Percentiles rank a stretch among this genome's conserved stretches.
These are phyloP conservation scores for Ricordea florida DNA, from an alignment of 92 coral and sea anemone species.

Conservation along the genomic window DNA sequence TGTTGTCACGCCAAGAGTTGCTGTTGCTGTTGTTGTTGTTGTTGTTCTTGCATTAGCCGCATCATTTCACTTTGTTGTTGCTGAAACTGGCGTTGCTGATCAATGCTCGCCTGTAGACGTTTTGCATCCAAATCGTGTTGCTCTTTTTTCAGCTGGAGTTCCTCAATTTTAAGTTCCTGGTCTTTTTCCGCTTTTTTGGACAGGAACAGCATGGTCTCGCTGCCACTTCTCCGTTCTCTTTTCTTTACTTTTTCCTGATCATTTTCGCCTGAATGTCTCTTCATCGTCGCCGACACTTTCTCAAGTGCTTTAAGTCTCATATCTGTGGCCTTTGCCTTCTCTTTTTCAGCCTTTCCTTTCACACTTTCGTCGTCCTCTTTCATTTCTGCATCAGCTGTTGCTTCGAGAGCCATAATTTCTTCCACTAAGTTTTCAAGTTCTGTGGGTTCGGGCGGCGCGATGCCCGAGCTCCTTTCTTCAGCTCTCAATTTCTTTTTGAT, in stretches of 20 bases:
- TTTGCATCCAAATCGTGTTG: too few relatives aligned
- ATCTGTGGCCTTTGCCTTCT: constrained; percentile 5
- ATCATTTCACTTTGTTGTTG: too few relatives aligned
- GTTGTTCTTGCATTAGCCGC: too few relatives aligned
- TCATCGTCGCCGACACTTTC: constrained; percentile 20
- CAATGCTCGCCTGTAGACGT: too few relatives aligned
- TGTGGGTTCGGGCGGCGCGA: neutral
- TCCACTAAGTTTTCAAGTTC: too few relatives aligned
- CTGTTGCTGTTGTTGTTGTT: too few relatives aligned
- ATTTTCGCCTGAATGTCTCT: neutral
- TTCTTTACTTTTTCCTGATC: constrained; percentile 13
- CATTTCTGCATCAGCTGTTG: neutral
- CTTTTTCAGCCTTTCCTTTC: neutral
- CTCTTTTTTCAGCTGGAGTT: too few relatives aligned
- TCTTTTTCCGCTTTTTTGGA: constrained; percentile 34
- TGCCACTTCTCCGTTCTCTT: constrained; percentile 38
- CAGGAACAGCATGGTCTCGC: constrained; percentile 46
- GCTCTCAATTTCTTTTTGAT: constrained; percentile 17
- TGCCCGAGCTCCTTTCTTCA: neutral
- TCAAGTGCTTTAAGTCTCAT: constrained; percentile 18
- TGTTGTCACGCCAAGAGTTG: too few relatives aligned
- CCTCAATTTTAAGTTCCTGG: too few relatives aligned
- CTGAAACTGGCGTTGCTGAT: too few relatives aligned
- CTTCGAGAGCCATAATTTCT: too few relatives aligned
- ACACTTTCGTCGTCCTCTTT: neutral